phyloP scores from a whole-genome alignment of 2,113 vertebrate genomes.

The Myodes glareolus region DNA sequence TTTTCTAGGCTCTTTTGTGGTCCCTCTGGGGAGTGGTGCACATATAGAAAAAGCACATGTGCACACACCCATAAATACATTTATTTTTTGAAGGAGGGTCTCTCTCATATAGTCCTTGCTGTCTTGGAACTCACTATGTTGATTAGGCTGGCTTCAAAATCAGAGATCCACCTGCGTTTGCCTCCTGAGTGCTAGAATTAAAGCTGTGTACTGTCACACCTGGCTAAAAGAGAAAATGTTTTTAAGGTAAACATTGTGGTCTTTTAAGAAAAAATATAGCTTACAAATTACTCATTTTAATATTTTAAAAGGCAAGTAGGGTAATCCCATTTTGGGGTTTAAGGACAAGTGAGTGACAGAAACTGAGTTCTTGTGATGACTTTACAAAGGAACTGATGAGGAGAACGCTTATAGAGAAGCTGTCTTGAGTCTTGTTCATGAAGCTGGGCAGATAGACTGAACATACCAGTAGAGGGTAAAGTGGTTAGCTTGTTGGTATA shows the following conservation, averaged over 20 bases:
- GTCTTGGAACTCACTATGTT: neutral
- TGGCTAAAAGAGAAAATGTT: neutral
- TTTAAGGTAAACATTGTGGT: neutral
- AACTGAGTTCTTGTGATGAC: neutral
- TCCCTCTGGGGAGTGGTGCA: no score
- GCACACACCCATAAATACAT: neutral
- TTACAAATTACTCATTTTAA: neutral
- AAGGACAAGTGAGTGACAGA: neutral
- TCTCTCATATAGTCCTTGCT: neutral
- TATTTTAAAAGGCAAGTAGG: neutral
- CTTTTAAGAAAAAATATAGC: neutral
- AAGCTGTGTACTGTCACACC: neutral
- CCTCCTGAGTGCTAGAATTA: neutral
- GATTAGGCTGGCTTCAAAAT: neutral
- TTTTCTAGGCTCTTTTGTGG: neutral
- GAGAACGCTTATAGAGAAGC: neutral
- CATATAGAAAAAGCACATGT: neutral
- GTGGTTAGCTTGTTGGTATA: neutral
- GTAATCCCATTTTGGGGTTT: neutral
- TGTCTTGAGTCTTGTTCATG: conserved; percentile 30
- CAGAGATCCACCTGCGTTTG: neutral
- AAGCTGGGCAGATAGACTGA: neutral
- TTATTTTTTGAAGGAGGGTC: neutral
- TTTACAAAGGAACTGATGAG: neutral
- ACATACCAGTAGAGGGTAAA: neutral